These are phyloP conservation scores for Zaprionus ghesquierei DNA, from an alignment of 1,140 invertebrate genomes.

Conservation along the genomic window DNA sequence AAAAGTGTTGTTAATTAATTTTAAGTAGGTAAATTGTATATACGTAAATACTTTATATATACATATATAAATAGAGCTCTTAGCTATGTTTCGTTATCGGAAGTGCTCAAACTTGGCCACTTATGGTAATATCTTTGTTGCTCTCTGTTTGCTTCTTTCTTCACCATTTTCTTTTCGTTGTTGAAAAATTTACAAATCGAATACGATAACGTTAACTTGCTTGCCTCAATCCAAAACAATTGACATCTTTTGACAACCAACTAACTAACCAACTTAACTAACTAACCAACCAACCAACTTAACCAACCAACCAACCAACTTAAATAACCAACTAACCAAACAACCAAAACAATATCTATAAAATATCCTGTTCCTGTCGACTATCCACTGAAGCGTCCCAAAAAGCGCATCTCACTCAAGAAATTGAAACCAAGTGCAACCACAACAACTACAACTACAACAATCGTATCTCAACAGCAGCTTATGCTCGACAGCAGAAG, in stretches of 20 bases:
- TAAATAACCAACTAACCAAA: slow-evolving; percentile 31
- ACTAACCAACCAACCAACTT: slow-evolving; percentile 9
- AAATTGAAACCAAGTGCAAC: slow-evolving; percentile 69
- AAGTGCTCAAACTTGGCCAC: slow-evolving; percentile 63
- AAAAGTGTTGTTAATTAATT: neutral
- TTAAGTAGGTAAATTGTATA: slow-evolving; percentile 33
- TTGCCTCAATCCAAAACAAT: slow-evolving; percentile 35
- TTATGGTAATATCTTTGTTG: slow-evolving; percentile 78
- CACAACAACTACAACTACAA: slow-evolving; percentile 28
- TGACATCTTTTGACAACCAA: slow-evolving; percentile 22
- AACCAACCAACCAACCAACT: slow-evolving; percentile 33
- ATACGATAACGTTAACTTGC: slow-evolving; percentile 45
- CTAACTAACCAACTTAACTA: slow-evolving; percentile 33
- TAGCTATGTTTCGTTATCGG: slow-evolving; percentile 56
- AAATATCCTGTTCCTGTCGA: slow-evolving; percentile 48
- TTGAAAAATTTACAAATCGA: slow-evolving; percentile 33
- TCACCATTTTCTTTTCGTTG: slow-evolving; percentile 59
- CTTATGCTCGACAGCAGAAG: slow-evolving; percentile 60
- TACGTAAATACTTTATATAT: slow-evolving; percentile 28
- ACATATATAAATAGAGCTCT: slow-evolving; percentile 39
- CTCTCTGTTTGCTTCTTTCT: slow-evolving; percentile 78
- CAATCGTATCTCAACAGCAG: slow-evolving; percentile 81
- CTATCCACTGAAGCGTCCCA: slow-evolving; percentile 66
- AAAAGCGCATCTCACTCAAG: slow-evolving; percentile 78
- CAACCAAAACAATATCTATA: slow-evolving; percentile 12